These are phyloP conservation scores for Thaumatotibia leucotreta DNA, from an alignment of 1,140 invertebrate genomes.

Conservation along the genomic window DNA sequence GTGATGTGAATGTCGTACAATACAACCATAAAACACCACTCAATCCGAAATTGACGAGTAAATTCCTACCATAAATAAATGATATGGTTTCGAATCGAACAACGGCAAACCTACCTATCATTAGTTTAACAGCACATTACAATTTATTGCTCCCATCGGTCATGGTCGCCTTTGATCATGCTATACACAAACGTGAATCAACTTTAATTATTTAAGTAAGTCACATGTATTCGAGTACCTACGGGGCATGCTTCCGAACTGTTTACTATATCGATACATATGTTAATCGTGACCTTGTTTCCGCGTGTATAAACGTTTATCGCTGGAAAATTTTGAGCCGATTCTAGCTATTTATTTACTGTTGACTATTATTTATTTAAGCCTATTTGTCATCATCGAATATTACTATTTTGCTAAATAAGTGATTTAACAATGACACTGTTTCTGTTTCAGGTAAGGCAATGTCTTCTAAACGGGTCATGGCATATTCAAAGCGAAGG, in stretches of 20 bases:
- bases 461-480: slow-evolving; percentile 65
- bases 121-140: neutral
- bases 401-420: neutral
- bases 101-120: neutral
- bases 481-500: slow-evolving; percentile 48
- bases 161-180: neutral
- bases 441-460: slow-evolving; percentile 66
- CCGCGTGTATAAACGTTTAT: slow-evolving; percentile 4
- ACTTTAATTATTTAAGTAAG: slow-evolving; percentile 10
- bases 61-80: neutral
- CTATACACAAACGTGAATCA: neutral
- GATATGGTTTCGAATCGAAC: neutral
- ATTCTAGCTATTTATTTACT: neutral
- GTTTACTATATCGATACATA: slow-evolving; percentile 9
- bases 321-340: slow-evolving; percentile 24
- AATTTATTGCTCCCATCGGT: neutral
- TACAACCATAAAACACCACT: neutral
- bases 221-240: neutral
- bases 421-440: neutral
- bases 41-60: neutral
- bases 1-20: neutral
- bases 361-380: neutral
- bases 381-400: neutral
- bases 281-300: slow-evolving; percentile 18
- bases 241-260: slow-evolving; percentile 1